These are phyloP conservation scores for Chromoteleia sp. DNA, from an alignment of 2,888 invertebrate species.

Conservation along the genomic window DNA sequence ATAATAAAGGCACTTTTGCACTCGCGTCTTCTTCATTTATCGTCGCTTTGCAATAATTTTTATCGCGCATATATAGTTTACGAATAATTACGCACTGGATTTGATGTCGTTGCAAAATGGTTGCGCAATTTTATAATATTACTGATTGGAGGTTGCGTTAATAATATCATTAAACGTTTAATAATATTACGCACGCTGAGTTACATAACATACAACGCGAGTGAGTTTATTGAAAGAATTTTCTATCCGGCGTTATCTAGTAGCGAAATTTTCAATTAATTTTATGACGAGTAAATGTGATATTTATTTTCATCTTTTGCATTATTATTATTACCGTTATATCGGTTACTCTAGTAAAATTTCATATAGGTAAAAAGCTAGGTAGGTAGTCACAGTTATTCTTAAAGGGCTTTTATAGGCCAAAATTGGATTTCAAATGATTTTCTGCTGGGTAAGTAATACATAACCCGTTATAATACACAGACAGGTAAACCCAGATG, in stretches of 20 bases:
- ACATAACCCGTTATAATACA: too few species aligned
- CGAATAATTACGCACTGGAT: slow-evolving; percentile 13
- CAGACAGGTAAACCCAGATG: too few species aligned
- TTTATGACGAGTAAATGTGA: slow-evolving; percentile 33
- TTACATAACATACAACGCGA: slow-evolving; percentile 25
- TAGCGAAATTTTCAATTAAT: slow-evolving; percentile 47
- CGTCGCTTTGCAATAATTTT: slow-evolving; percentile 6
- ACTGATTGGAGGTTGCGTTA: slow-evolving; percentile 27
- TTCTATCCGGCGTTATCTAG: slow-evolving; percentile 20
- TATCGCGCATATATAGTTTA: slow-evolving; percentile 24
- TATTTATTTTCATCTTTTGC: slow-evolving; percentile 19
- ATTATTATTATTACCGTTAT: slow-evolving; percentile 28
- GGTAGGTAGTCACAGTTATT: too few species aligned
- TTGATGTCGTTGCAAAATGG: slow-evolving; percentile 38
- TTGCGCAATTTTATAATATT: slow-evolving; percentile 43
- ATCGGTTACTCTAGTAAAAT: too few species aligned
- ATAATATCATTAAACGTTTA: slow-evolving; percentile 52
- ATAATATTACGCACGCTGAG: slow-evolving; percentile 37
- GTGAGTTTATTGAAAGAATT: slow-evolving; percentile 23
- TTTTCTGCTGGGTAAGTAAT: too few species aligned
- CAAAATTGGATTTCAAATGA: not conserved
- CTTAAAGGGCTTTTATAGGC: too few species aligned
- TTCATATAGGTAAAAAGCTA: too few species aligned
- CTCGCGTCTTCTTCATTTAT: slow-evolving; percentile 1
- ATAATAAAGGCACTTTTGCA: slow-evolving; percentile 27